Evolutionary conservation across 2,888 invertebrate species (phyloP).

Genomic region (Sympetrum striolatum): DNA sequence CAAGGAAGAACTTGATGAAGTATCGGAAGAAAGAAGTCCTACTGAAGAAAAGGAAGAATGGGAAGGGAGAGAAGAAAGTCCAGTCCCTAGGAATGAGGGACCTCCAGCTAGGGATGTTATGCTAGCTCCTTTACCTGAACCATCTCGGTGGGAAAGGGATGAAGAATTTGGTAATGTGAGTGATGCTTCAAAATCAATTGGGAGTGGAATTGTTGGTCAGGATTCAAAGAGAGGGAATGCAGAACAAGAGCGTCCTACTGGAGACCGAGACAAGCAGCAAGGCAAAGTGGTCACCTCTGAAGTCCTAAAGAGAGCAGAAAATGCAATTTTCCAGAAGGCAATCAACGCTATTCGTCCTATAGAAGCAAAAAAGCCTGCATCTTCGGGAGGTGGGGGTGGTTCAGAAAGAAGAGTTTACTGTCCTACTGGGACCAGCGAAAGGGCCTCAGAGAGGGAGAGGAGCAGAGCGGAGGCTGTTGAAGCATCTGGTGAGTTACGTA

Average conservation of each 20-base stretch:
- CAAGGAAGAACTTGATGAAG: constrained; percentile 50
- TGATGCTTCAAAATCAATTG: constrained; percentile 11
- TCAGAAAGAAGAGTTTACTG: constrained; percentile 46
- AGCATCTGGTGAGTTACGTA: background rate
- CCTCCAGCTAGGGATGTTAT: constrained; percentile 63
- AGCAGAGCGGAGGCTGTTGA: constrained; percentile 41
- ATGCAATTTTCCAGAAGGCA: constrained; percentile 88
- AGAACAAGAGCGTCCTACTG: constrained; percentile 7
- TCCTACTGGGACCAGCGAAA: constrained; percentile 30
- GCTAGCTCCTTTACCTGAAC: constrained; percentile 76
- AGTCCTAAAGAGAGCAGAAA: constrained; percentile 89
- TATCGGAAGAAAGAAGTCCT: constrained; percentile 33
- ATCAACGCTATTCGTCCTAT: constrained; percentile 73
- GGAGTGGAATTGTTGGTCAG: constrained; percentile 8
- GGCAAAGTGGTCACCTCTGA: constrained; percentile 79
- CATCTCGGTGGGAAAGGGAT: constrained; percentile 89
- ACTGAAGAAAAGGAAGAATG: constrained; percentile 26
- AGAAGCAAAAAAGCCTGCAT: constrained; percentile 48
- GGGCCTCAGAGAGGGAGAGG: constrained; percentile 45
- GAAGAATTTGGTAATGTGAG: constrained; percentile 58
- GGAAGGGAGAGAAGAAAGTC: constrained; percentile 50
- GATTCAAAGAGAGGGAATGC: constrained; percentile 4
- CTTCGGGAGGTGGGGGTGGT: constrained; percentile 27
- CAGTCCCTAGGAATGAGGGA: background rate
- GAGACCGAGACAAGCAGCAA: constrained; percentile 62